Conservation (phyloP, 2,113 vertebrate species). For the Channa maculata region DNA sequence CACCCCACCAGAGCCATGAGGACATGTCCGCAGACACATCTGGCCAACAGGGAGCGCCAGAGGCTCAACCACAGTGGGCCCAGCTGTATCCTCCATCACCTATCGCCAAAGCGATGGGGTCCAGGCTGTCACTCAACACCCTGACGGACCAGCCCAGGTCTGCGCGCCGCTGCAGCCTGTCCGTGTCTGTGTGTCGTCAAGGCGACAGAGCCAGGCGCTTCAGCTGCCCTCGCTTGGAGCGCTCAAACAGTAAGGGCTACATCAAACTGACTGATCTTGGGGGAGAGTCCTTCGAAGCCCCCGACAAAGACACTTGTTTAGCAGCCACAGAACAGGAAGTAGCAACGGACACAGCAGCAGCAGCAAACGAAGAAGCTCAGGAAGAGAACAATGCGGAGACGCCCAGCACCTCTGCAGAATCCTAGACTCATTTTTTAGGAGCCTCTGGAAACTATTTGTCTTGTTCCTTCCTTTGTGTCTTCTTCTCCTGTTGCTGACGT, state of each 20-base stretch:
- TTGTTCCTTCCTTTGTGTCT: conserved; percentile 77
- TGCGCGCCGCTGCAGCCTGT: conserved; percentile 76
- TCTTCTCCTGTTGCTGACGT: conserved; percentile 46
- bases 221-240: conserved; percentile 88
- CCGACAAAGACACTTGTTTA: conserved; percentile 75
- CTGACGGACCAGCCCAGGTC: conserved; percentile 81
- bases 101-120: conserved; percentile 72
- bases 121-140: conserved; percentile 79
- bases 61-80: conserved; percentile 68
- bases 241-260: conserved; percentile 93
- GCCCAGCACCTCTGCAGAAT: conserved; percentile 57
- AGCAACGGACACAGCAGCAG: conserved; percentile 44
- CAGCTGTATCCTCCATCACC: conserved; percentile 79
- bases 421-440: conserved; percentile 47
- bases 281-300: conserved; percentile 89
- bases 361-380: conserved; percentile 56
- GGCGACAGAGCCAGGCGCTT: conserved; percentile 82
- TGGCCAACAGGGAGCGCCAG: conserved; percentile 77
- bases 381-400: conserved; percentile 62
- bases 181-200: conserved; percentile 69
- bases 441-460: conserved; percentile 60
- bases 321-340: conserved; percentile 73
- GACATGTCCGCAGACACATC: conserved; percentile 80
- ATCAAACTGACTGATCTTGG: conserved; percentile 88
- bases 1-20: conserved; percentile 52